A percentile compares a stretch with the other conserved stretches of the same genome.
phyloP scores from a whole-genome alignment of 1,140 invertebrate genomes.

The Sitobion miscanthi region DNA sequence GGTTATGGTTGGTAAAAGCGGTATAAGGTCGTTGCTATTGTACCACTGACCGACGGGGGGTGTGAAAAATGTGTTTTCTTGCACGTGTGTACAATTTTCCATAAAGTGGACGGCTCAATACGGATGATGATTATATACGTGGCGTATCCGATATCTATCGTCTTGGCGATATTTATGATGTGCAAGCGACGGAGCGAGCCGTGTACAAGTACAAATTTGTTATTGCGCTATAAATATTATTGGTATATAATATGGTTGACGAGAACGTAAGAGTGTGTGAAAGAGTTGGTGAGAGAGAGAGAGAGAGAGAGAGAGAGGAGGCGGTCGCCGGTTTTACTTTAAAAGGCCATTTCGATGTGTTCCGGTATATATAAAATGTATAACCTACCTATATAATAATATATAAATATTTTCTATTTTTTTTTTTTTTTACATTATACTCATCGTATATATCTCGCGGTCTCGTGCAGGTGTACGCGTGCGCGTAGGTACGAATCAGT shows the following conservation, averaged over 20 bases:
- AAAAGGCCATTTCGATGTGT: conserved; percentile 45
- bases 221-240: conserved; percentile 46
- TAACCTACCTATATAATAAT: background rate
- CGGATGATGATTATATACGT: background rate
- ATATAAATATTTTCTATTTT: conserved; percentile 25
- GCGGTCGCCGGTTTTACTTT: conserved; percentile 35
- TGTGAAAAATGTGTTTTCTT: background rate
- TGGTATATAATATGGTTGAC: background rate
- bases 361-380: conserved; percentile 43
- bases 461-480: background rate
- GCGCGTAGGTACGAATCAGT: background rate
- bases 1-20: too few species aligned
- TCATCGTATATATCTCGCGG: background rate
- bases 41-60: background rate
- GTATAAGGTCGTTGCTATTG: background rate
- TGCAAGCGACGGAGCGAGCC: background rate
- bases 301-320: background rate
- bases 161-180: conserved; percentile 9
- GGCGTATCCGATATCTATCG: background rate
- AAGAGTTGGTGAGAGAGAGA: background rate
- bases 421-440: conserved; percentile 12
- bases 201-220: conserved; percentile 31
- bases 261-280: background rate
- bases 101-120: background rate
- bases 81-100: background rate